Conservation (phyloP, 2,113 vertebrate species). For the Takifugu flavidus region DNA sequence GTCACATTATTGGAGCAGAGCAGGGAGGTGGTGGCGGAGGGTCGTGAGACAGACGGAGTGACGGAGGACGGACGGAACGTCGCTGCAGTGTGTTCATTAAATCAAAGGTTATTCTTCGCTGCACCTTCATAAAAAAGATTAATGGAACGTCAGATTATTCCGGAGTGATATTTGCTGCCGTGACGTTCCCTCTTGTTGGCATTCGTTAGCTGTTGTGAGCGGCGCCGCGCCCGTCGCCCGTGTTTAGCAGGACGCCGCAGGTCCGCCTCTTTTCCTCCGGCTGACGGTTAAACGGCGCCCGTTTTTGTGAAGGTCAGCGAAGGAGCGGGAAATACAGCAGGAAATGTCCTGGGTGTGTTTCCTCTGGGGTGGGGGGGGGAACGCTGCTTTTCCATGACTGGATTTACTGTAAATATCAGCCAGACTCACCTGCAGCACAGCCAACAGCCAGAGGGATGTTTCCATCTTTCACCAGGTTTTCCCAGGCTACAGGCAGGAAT, state of each 20-base stretch:
- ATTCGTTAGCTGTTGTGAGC: constrained; percentile 27
- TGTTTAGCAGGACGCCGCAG: constrained; percentile 9
- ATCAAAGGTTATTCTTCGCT: constrained; percentile 42
- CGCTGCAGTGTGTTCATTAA: constrained; percentile 33
- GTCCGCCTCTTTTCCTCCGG: not conserved
- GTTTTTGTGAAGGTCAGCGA: not conserved
- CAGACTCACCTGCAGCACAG: no score
- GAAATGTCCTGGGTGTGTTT: not conserved
- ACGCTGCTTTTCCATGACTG: not conserved
- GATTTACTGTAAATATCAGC: not conserved
- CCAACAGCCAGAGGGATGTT: no score
- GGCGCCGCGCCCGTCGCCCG: not conserved
- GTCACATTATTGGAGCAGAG: not conserved
- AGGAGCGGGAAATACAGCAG: not conserved
- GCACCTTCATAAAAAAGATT: constrained; percentile 10
- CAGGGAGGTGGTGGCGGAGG: not conserved
- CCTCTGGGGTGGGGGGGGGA: not conserved
- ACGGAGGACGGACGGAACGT: not conserved
- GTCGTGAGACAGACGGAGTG: not conserved
- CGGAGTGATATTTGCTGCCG: constrained; percentile 23
- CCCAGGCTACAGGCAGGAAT: no score
- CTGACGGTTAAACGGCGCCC: not conserved
- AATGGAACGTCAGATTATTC: constrained; percentile 17
- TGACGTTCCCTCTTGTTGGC: constrained; percentile 15
- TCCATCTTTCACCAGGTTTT: no score